phyloP scores from a whole-genome alignment of 1,140 invertebrate species.

The Caerostris darwini region DNA sequence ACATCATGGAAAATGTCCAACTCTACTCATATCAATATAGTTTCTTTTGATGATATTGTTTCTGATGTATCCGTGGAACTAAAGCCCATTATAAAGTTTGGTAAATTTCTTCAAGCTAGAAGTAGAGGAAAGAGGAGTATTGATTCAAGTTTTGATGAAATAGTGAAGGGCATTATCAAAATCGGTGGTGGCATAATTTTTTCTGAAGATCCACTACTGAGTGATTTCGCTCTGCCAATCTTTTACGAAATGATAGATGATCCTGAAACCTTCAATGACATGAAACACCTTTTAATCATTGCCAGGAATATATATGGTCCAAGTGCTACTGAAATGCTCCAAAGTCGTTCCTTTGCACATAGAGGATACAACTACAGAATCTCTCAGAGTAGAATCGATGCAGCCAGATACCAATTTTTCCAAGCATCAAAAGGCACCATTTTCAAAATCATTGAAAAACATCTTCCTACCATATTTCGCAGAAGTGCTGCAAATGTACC shows the following conservation, averaged over 20 bases:
- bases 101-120: neutral
- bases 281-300: neutral
- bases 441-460: neutral
- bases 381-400: neutral
- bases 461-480: neutral
- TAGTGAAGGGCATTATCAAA: too few relatives aligned
- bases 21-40: constrained; percentile 47
- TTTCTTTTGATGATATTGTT: constrained; percentile 20
- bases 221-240: neutral
- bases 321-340: neutral
- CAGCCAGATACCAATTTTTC: neutral
- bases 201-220: neutral
- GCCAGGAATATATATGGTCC: neutral
- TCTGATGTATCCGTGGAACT: neutral
- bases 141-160: too few relatives aligned
- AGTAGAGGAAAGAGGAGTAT: neutral
- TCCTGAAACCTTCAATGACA: neutral
- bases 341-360: neutral
- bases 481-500: neutral
- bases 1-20: constrained; percentile 46
- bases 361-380: too few relatives aligned
- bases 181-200: too few relatives aligned
- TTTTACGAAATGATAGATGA: constrained; percentile 5
- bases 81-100: neutral
- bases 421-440: neutral